Evolutionary conservation across 2,888 invertebrate species (phyloP), one percentile per base, ranked within the genome.

Genomic region (Dryobota labecula): DNA sequence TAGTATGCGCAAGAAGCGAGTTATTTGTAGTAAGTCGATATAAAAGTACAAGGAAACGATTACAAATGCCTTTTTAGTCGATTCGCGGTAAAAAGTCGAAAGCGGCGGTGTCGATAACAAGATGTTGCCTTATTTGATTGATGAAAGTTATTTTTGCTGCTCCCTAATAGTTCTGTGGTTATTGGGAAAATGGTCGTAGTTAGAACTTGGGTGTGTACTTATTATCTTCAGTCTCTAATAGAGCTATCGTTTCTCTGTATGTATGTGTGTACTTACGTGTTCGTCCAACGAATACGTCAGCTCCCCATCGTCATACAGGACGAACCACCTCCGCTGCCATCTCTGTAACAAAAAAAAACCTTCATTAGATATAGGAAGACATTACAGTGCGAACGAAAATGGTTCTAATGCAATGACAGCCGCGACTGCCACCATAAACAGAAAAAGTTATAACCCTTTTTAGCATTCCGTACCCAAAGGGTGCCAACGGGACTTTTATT

Each of bases 291-390:
- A 99, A 95, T 99, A 99, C 65, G 99, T 99, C 80, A 99, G 97
- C 94, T 99, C 99, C 69, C 99, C 99, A 93, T 99, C 99, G 95
- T 99, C 99, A 96, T 99, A 99, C 69, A 99, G 97, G 68, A 99
- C 98, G 96, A 99, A 99, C 98, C 99, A 99, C 91, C 99, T 97
- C 92, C 99, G 97, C 96, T 99, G 99, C 99, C 99, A 99, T 97
- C 99, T 97, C 99, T 99, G 97, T 49, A 98, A 97, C 92, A 95
- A 96, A 79, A 15, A 84, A 84, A 80, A 73, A 71, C 56, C 18
- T 54, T 63, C 1, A 57, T 84, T 63, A 74, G 54, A 62, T 56
- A 45, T 27, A 72, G 36, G 62, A 65, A 80, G 33, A 58, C 30
- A 54, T 65, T 15, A 58, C 1, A 5, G 2, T 13, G 4, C 1